These are phyloP conservation scores for Drosophila virilis DNA, from an alignment of 1,140 invertebrate genomes.

Conservation along the genomic window DNA sequence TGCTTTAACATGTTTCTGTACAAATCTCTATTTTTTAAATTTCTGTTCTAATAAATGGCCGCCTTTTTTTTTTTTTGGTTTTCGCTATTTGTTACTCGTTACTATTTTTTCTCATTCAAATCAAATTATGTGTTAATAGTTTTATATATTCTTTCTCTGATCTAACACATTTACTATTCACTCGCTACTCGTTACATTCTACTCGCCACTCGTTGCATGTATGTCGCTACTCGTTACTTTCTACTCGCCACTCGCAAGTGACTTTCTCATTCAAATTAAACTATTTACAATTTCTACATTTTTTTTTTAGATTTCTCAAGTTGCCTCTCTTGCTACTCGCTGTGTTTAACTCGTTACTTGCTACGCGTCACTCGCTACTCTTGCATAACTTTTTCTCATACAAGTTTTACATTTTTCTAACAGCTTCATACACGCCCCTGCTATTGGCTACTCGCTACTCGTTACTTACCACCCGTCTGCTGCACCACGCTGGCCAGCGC, in stretches of 20 bases:
- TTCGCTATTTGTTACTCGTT: too few species aligned
- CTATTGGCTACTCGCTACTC: neutral
- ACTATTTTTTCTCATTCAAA: too few species aligned
- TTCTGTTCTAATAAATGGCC: too few species aligned
- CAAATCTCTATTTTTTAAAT: too few species aligned
- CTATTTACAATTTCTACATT: too few species aligned
- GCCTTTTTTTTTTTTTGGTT: too few species aligned
- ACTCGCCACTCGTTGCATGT: neutral
- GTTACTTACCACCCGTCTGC: slow-evolving; percentile 57
- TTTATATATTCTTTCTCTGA: neutral
- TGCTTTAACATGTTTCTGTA: too few species aligned
- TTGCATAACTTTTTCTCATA: neutral
- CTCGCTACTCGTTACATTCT: neutral
- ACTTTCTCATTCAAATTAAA: neutral
- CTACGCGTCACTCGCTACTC: neutral
- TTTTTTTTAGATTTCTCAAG: neutral
- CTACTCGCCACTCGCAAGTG: neutral
- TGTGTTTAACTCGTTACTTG: neutral
- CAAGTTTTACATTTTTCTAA: neutral
- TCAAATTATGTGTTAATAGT: too few species aligned
- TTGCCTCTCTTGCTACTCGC: neutral
- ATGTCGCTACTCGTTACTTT: neutral
- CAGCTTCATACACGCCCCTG: neutral
- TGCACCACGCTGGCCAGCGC: slow-evolving; percentile 71
- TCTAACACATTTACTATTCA: neutral